These are phyloP conservation scores for Spongilla lacustris DNA, from an alignment of 37 sponge, comb jelly and placozoan genomes.

Conservation along the genomic window DNA sequence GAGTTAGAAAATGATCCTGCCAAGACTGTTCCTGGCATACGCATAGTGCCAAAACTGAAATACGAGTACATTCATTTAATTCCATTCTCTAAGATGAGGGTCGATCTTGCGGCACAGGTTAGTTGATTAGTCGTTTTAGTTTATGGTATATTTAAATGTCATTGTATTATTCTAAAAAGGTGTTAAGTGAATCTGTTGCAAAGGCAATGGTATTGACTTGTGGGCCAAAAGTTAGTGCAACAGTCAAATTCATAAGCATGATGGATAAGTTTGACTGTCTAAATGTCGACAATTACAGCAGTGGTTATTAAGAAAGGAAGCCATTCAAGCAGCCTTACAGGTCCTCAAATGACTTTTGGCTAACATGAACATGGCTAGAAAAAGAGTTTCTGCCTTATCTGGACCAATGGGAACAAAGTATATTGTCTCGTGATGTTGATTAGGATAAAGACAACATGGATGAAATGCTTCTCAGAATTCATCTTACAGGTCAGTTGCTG, in stretches of 20 bases:
- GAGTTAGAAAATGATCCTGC: not conserved
- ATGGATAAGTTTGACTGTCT: conserved; percentile 48
- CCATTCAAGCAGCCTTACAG: conserved; percentile 1
- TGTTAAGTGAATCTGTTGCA: conserved; percentile 38
- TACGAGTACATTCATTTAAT: conserved; percentile 56
- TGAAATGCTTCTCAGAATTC: no score
- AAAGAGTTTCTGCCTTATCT: conserved; percentile 26
- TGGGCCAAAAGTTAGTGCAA: conserved; percentile 9
- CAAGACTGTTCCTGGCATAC: no score
- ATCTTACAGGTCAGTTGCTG: no score
- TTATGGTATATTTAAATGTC: no score
- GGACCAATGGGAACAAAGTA: conserved; percentile 16
- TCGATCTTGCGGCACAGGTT: conserved; percentile 64
- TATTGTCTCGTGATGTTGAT: not conserved
- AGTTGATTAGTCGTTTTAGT: no score
- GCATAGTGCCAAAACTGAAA: conserved; percentile 50
- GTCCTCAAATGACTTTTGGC: not conserved
- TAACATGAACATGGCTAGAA: conserved; percentile 9
- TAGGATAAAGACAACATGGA: no score
- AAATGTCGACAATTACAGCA: conserved; percentile 21
- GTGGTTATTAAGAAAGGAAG: not conserved
- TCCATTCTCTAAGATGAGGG: conserved; percentile 55
- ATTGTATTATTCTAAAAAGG: not conserved
- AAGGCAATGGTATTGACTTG: conserved; percentile 14
- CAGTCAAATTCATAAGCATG: conserved; percentile 11